These are phyloP conservation scores for Callipepla californica DNA, from an alignment of 2,113 vertebrate species.

Conservation along the genomic window DNA sequence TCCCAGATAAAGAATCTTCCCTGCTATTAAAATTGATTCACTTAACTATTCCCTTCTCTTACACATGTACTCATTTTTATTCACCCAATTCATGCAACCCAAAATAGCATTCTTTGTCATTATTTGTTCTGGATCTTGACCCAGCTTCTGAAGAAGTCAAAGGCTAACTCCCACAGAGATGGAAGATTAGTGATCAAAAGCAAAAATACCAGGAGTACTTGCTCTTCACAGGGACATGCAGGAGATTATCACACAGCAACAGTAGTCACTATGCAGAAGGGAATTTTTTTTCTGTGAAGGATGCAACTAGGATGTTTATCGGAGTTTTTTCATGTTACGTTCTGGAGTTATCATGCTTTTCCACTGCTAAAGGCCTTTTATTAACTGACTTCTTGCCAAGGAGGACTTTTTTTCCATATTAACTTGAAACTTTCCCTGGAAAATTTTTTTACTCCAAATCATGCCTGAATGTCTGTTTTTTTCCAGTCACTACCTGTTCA, in stretches of 20 bases:
- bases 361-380: not conserved
- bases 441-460: not conserved
- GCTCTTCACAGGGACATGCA: not conserved
- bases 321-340: not conserved
- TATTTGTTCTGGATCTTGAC: constrained; percentile 29
- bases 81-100: not conserved
- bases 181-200: constrained; percentile 1
- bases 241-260: not conserved
- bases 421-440: not conserved
- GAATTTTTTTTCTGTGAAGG: not conserved
- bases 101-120: not conserved
- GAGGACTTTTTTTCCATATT: not conserved
- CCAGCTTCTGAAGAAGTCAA: constrained; percentile 26
- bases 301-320: constrained; percentile 15
- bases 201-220: not conserved
- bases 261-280: not conserved
- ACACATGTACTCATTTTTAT: not conserved
- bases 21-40: not conserved
- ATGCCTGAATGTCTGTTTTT: not conserved
- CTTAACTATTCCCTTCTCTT: not conserved
- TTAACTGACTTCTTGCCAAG: not conserved
- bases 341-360: not conserved
- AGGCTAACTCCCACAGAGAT: not conserved
- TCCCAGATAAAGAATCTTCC: not conserved
- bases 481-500: not conserved